Conservation (phyloP, 2,888 invertebrate species). For the Trissolcus japonicus region DNA sequence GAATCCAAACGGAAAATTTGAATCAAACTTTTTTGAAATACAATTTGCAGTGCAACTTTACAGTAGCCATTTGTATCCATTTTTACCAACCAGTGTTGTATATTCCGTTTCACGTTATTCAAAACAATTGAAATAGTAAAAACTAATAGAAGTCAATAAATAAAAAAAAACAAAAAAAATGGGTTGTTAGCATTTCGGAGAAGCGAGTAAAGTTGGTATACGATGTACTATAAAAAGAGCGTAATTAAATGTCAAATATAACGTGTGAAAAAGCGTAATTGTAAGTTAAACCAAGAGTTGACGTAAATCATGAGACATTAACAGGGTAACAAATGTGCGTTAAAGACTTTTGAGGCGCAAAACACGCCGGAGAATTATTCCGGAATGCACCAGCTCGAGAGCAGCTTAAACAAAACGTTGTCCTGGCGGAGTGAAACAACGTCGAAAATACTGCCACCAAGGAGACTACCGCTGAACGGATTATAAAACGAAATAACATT, state of each 20-base stretch:
- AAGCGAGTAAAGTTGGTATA: no score
- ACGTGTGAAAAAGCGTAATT: conserved; percentile 6
- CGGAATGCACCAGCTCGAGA: conserved; percentile 9
- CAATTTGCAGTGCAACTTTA: no score
- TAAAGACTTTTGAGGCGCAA: conserved; percentile 10
- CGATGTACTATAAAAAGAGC: conserved; percentile 3
- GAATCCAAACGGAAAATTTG: no score
- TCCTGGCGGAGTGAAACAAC: conserved; percentile 3
- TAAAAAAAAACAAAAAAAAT: no score
- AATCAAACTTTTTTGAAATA: no score
- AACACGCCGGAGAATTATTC: neutral
- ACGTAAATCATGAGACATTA: conserved; percentile 7
- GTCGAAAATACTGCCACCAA: conserved; percentile 30
- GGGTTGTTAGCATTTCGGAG: no score
- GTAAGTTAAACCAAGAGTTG: conserved; percentile 15
- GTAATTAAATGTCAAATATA: no score
- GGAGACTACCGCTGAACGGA: conserved; percentile 9
- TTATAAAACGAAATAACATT: conserved; percentile 42
- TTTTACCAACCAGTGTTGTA: no score
- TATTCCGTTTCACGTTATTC: no score
- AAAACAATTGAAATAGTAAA: no score
- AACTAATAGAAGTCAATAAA: no score
- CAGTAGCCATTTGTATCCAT: no score
- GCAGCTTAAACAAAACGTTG: conserved; percentile 14
- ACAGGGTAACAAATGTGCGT: conserved; percentile 15